Evolutionary conservation across 2,797 vertebrate genomes (phyloP).

Genomic region (Cheirogaleus major): DNA sequence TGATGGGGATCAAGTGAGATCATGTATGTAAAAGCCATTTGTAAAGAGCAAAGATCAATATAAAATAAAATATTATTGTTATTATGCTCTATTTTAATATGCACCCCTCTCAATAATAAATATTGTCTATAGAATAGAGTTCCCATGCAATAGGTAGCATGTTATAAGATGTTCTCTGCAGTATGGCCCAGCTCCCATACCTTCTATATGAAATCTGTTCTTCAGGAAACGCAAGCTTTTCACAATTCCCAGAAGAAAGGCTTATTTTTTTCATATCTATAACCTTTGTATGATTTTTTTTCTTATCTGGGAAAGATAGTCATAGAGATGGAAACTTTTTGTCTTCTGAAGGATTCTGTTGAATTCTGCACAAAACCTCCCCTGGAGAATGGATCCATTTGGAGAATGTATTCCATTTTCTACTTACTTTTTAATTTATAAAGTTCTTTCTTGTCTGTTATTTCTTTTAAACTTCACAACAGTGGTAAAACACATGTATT

Average conservation of each 20-base stretch:
- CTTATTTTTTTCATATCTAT: not conserved
- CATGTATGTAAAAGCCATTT: not conserved
- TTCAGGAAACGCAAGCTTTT: not conserved
- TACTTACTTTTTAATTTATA: slow-evolving; percentile 16
- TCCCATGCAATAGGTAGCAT: not conserved
- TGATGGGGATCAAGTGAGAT: not conserved
- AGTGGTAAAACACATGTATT: not conserved
- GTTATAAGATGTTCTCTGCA: not conserved
- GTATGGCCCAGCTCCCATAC: not conserved
- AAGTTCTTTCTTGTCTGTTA: not conserved
- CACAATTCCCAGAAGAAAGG: not conserved
- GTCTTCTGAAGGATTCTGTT: not conserved
- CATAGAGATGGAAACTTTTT: not conserved
- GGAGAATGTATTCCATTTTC: slow-evolving; percentile 36
- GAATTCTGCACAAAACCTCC: slow-evolving; percentile 5
- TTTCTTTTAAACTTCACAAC: slow-evolving; percentile 6
- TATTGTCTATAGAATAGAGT: not conserved
- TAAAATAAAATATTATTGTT: not conserved
- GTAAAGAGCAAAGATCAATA: not conserved
- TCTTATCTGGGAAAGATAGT: not conserved
- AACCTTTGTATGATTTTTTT: not conserved
- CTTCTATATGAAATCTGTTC: not conserved
- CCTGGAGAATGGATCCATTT: slow-evolving; percentile 7
- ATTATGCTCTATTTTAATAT: not conserved
- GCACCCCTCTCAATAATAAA: not conserved